A percentile compares a stretch with the other conserved stretches of the same genome.
Evolutionary conservation across 2,113 vertebrate species (phyloP).

Genomic region (Podarcis muralis): DNA sequence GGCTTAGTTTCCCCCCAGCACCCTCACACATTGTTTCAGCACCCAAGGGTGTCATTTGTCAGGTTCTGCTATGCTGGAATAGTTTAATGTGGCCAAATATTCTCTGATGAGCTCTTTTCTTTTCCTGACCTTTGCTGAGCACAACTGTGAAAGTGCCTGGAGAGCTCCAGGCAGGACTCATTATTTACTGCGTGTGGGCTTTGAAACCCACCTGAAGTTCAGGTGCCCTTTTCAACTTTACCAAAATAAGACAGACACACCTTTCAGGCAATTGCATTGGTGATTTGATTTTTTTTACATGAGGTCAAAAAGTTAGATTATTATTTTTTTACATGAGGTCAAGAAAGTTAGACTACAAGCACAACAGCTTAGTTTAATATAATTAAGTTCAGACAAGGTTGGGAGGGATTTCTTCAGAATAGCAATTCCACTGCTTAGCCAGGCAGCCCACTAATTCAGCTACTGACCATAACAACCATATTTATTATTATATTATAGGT

Average conservation of each 20-base stretch:
- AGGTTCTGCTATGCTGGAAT: background rate
- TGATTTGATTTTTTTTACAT: background rate
- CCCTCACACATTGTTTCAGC: background rate
- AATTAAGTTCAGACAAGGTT: background rate
- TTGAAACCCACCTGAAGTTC: conserved; percentile 8
- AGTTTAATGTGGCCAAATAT: conserved; percentile 4
- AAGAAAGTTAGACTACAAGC: background rate
- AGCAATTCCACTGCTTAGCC: background rate
- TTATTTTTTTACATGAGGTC: background rate
- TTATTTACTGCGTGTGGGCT: background rate
- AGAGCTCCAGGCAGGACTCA: background rate
- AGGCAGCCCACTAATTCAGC: background rate
- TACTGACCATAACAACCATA: background rate
- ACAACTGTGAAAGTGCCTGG: conserved; percentile 9
- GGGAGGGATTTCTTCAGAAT: background rate
- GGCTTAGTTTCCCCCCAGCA: background rate
- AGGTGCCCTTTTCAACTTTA: conserved; percentile 5
- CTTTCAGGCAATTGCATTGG: background rate
- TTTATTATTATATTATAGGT: background rate
- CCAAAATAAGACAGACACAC: background rate
- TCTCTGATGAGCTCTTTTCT: background rate
- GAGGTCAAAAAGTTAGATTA: background rate
- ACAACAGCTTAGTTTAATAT: background rate
- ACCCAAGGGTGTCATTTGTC: conserved; percentile 6
- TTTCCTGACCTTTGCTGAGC: conserved; percentile 9